Percentiles rank a stretch among this genome's conserved stretches.
These are phyloP conservation scores for Drosophila ambigua DNA, from an alignment of 1,140 invertebrate genomes.

Conservation along the genomic window DNA sequence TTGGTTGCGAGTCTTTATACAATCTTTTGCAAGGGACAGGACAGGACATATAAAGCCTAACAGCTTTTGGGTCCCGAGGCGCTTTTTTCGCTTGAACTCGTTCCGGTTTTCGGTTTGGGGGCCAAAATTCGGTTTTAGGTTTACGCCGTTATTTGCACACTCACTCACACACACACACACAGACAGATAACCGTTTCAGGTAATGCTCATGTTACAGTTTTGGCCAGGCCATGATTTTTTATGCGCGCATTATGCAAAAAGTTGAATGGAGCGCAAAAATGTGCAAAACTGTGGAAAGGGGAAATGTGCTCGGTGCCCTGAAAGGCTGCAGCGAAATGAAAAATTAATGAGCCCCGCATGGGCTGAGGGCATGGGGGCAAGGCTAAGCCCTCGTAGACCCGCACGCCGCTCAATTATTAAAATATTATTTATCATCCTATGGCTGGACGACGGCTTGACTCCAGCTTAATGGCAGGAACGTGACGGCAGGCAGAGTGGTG, in stretches of 20 bases:
- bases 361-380: not conserved
- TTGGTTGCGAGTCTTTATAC: too few relatives aligned
- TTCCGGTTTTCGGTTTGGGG: not conserved
- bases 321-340: conserved; percentile 69
- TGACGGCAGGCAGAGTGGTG: conserved; percentile 30
- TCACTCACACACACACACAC: conserved; percentile 21
- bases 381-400: conserved; percentile 8
- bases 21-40: too few relatives aligned
- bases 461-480: conserved; percentile 61
- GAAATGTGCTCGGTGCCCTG: not conserved
- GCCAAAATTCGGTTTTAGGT: not conserved
- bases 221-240: conserved; percentile 63
- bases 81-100: too few relatives aligned
- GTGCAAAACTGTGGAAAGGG: not conserved
- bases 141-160: conserved; percentile 36
- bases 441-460: conserved; percentile 16
- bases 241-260: conserved; percentile 73
- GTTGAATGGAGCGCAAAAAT: conserved; percentile 26
- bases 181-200: conserved; percentile 39
- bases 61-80: too few relatives aligned
- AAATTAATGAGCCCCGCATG: conserved; percentile 61
- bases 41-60: too few relatives aligned
- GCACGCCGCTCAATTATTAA: conserved; percentile 55
- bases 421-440: conserved; percentile 75
- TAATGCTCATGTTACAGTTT: conserved; percentile 67